Percentiles rank a stretch among this genome's conserved stretches.
Evolutionary conservation across 37 sponge, comb jelly and placozoan genomes (phyloP).

Genomic region (Haliclona indistincta): DNA sequence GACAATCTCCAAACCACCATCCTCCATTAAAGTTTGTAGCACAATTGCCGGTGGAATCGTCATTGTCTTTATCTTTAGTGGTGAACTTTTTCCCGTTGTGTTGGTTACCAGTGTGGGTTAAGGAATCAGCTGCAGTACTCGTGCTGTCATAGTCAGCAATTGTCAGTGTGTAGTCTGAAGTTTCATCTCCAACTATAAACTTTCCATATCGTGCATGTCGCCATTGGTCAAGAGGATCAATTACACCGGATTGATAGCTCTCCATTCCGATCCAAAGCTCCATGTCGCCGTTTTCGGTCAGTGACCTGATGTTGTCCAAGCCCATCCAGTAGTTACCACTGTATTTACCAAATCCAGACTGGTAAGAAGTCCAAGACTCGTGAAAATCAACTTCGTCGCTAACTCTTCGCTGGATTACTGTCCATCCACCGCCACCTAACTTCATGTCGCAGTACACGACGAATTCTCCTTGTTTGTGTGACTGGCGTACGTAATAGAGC

Average conservation of each 20-base stretch:
- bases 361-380: conserved; percentile 26
- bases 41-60: conserved; percentile 28
- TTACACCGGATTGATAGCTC: too few species aligned
- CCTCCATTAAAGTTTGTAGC: conserved; percentile 16
- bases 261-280: conserved; percentile 31
- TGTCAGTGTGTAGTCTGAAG: conserved; percentile 22
- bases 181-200: conserved; percentile 38
- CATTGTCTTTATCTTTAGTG: conserved; percentile 54
- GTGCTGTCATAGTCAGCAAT: conserved; percentile 2
- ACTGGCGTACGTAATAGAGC: conserved; percentile 38
- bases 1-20: conserved; percentile 46
- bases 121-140: conserved; percentile 33
- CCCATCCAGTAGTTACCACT: conserved; percentile 64
- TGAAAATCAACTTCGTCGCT: conserved; percentile 32
- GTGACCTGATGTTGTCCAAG: conserved; percentile 48
- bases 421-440: conserved; percentile 62
- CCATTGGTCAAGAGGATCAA: neutral
- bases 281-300: conserved; percentile 3
- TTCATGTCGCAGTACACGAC: conserved; percentile 68
- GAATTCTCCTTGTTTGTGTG: conserved; percentile 21
- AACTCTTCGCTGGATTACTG: conserved; percentile 56
- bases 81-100: conserved; percentile 49
- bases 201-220: conserved; percentile 24
- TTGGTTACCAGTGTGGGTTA: too few species aligned
- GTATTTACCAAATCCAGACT: conserved; percentile 60